These are phyloP conservation scores for Puffinus mauretanicus DNA, from an alignment of 2,113 vertebrate genomes.

Conservation along the genomic window DNA sequence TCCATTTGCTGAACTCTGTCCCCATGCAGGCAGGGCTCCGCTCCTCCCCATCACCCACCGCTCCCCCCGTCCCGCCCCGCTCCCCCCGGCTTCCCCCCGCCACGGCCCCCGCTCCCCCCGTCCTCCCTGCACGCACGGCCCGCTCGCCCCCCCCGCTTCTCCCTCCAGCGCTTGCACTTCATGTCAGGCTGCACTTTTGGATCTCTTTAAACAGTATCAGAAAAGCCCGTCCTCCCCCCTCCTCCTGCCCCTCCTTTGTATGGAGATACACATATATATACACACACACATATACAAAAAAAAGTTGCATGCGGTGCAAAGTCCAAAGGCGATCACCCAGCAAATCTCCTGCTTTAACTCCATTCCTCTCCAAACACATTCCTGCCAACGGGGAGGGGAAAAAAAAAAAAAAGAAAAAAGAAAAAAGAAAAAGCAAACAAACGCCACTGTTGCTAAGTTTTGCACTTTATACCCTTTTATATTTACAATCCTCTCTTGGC, in stretches of 20 bases:
- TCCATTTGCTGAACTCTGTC: conserved; percentile 66
- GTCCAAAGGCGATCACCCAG: neutral
- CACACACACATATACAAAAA: neutral
- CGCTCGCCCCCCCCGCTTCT: neutral
- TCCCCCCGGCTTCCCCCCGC: neutral
- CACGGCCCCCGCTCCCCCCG: too few species aligned
- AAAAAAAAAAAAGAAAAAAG: too few species aligned
- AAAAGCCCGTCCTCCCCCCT: neutral
- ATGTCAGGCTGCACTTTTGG: neutral
- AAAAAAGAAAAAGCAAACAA: conserved; percentile 36
- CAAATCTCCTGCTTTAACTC: conserved; percentile 18
- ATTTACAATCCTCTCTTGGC: conserved; percentile 63
- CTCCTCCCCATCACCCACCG: neutral
- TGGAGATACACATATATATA: neutral
- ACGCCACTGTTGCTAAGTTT: conserved; percentile 61
- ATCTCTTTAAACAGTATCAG: neutral
- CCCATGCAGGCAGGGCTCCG: neutral
- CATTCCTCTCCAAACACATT: conserved; percentile 43
- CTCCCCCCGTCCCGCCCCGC: neutral
- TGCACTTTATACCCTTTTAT: conserved; percentile 69
- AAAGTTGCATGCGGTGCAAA: conserved; percentile 25
- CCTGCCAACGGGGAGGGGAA: neutral
- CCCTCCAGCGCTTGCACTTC: neutral
- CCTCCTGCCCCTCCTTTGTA: neutral
- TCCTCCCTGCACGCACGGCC: too few species aligned